These are phyloP conservation scores for Meandrusa payeni DNA, from an alignment of 2,888 invertebrate species.

Conservation along the genomic window DNA sequence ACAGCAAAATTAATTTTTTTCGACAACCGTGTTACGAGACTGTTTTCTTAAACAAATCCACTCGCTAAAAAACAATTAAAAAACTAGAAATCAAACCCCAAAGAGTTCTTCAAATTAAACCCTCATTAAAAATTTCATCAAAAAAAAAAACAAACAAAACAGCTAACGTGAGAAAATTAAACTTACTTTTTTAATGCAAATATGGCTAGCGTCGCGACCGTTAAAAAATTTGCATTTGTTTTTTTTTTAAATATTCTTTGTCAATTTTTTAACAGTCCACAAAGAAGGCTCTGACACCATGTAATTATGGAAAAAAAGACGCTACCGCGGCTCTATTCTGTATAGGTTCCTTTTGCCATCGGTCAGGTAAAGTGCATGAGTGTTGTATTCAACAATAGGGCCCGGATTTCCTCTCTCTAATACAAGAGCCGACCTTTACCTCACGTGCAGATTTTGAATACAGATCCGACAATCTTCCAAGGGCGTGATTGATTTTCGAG, in stretches of 20 bases:
- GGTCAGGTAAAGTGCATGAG: slow-evolving; percentile 76
- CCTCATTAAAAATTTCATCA: slow-evolving; percentile 70
- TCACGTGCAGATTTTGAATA: slow-evolving; percentile 77
- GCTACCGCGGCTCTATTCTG: slow-evolving; percentile 49
- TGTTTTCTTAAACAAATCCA: slow-evolving; percentile 73
- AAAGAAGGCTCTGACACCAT: slow-evolving; percentile 50
- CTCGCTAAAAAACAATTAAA: slow-evolving; percentile 46
- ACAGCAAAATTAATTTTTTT: slow-evolving; percentile 72
- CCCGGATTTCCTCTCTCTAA: slow-evolving; percentile 80
- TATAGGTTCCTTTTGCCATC: slow-evolving; percentile 57
- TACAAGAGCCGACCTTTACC: slow-evolving; percentile 69
- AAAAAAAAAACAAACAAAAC: slow-evolving; percentile 52
- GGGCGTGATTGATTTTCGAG: slow-evolving; percentile 78
- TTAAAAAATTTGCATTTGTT: slow-evolving; percentile 70
- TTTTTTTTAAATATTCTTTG: slow-evolving; percentile 42
- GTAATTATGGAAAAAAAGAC: slow-evolving; percentile 62
- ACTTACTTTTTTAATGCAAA: slow-evolving; percentile 50
- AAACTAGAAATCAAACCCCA: slow-evolving; percentile 72
- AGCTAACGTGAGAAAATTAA: slow-evolving; percentile 79
- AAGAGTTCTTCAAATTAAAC: slow-evolving; percentile 79
- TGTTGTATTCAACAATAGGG: slow-evolving; percentile 68
- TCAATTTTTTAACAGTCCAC: slow-evolving; percentile 35
- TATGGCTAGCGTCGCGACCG: slow-evolving; percentile 54
- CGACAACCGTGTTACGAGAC: slow-evolving; percentile 76
- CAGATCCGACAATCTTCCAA: slow-evolving; percentile 66